Conservation (phyloP, 2,797 vertebrate genomes). For the Euthynnus affinis region DNA sequence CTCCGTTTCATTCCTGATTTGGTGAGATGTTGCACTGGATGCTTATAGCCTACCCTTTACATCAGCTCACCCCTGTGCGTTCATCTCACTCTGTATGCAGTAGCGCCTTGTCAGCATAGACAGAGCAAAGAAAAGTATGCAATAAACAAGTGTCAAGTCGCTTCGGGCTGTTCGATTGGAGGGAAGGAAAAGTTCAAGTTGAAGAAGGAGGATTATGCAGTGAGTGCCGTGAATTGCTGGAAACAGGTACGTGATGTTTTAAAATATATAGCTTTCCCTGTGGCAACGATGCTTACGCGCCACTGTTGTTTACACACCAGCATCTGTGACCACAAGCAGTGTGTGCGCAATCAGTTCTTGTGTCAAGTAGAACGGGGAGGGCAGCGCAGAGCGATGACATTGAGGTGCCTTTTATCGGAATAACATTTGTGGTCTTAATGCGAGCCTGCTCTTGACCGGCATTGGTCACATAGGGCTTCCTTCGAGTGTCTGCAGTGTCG, state of each 20-base stretch:
- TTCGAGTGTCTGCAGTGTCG: conserved; percentile 25
- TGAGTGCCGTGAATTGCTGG: conserved; percentile 59
- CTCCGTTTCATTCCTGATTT: conserved; percentile 66
- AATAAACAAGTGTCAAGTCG: conserved; percentile 72
- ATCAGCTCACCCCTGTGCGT: conserved; percentile 52
- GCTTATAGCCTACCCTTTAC: conserved; percentile 52
- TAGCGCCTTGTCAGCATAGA: conserved; percentile 52
- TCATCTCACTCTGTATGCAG: conserved; percentile 39
- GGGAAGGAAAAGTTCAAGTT: conserved; percentile 76
- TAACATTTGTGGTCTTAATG: conserved; percentile 24
- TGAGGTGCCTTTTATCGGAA: conserved; percentile 66
- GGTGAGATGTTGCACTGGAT: conserved; percentile 70
- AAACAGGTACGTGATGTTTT: conserved; percentile 76
- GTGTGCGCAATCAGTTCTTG: conserved; percentile 40
- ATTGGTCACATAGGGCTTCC: conserved; percentile 31
- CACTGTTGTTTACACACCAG: conserved; percentile 48
- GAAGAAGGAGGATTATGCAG: conserved; percentile 75
- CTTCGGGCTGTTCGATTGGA: conserved; percentile 60
- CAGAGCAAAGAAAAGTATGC: conserved; percentile 71
- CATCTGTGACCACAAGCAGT: conserved; percentile 14
- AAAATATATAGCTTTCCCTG: conserved; percentile 1
- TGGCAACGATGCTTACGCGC: conserved; percentile 36
- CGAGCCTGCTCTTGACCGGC: conserved; percentile 22
- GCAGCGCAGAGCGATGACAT: conserved; percentile 72
- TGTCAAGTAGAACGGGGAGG: conserved; percentile 51